Percentiles rank a stretch among this genome's conserved stretches.
These are phyloP conservation scores for Alligator mississippiensis DNA, from an alignment of 2,113 vertebrate species.

Conservation along the genomic window DNA sequence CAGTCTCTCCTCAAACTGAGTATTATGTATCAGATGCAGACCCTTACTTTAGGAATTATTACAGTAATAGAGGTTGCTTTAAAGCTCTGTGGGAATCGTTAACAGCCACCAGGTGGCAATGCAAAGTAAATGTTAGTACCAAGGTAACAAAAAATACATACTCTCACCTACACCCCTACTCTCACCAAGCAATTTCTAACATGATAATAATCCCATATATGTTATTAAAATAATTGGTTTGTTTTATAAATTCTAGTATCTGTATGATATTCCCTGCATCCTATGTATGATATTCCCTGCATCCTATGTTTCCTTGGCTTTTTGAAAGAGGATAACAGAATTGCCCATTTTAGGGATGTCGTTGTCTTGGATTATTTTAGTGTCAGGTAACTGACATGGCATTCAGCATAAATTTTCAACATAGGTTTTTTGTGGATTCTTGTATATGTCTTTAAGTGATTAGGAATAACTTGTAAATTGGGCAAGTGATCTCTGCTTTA, in stretches of 20 bases:
- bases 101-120: constrained; percentile 64
- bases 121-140: constrained; percentile 13
- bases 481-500: neutral
- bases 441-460: neutral
- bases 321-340: neutral
- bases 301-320: neutral
- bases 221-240: constrained; percentile 1
- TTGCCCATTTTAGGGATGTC: neutral
- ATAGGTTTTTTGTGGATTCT: neutral
- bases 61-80: constrained; percentile 25
- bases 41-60: neutral
- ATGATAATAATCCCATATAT: neutral
- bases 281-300: neutral
- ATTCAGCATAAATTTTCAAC: constrained; percentile 8
- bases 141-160: neutral
- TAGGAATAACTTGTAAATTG: neutral
- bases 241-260: neutral
- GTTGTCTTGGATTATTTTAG: neutral
- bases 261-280: neutral
- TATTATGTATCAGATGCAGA: neutral
- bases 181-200: neutral
- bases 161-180: too few species aligned
- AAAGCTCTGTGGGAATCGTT: neutral
- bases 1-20: neutral
- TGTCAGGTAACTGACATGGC: neutral